Base-by-base conservation (phyloP, 2,888 invertebrate genomes). In the Drosophila merina region DNA sequence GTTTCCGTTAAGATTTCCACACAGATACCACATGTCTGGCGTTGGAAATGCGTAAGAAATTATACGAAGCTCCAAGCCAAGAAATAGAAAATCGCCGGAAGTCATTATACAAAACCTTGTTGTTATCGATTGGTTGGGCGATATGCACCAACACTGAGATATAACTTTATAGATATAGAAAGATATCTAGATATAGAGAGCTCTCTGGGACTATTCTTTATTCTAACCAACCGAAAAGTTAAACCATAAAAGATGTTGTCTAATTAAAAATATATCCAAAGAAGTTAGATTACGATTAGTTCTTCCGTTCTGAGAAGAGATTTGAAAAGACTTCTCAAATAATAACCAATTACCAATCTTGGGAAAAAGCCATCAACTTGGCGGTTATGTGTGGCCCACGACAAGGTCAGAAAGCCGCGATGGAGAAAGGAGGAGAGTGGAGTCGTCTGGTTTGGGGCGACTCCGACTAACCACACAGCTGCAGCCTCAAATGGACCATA, bases 21-120 rank as follows among this genome's bases (percentile, higher is more conserved):
- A 69, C 70, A 68, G 59, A 57, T 38, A 20, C 20, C 42, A 12
- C 20, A 7, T 40, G 58, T 59, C 74, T 81, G 78, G 63, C 78
- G 67, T 55, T 83, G 83, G 71, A 84, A 84, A 87, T 84, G 87
- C 87, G 86, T 84, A 84, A 79, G 83, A 87, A 85, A 87, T 87
- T 79, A 86, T 81, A 78, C 75, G 78, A 82, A 75, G 72, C 79
- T 67, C 57, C 77, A 44, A 77, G 78, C 79, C 79, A 76, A 86
- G 84, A 86, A 85, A 86, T 80, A 88, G 88, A 86, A 88, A 87
- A 87, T 88, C 81, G 78, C 88, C 88, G 86, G 87, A 87, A 87
- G 88, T 87, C 81, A 88, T 87, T 87, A 85, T 85, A 86, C 80
- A 75, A 87, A 88, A 88, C 84, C 82, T 83, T 86, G 82, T 86